Evolutionary conservation across 2,113 vertebrate species (phyloP).

Genomic region (Austrofundulus limnaeus): DNA sequence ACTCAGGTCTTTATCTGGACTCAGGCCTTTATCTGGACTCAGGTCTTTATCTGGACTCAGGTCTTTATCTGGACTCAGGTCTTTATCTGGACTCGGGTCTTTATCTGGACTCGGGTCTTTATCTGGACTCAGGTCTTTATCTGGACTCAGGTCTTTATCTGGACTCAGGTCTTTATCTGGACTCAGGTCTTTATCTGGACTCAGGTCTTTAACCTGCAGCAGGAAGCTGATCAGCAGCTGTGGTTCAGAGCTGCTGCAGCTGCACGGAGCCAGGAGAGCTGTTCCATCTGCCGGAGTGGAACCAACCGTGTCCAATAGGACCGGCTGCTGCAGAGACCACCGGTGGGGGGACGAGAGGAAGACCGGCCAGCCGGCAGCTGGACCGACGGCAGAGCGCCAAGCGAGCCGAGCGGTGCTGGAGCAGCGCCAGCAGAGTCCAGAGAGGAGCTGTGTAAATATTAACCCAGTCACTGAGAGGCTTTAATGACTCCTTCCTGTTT

Average conservation of each 20-base stretch:
- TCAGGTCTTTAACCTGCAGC: constrained; percentile 34
- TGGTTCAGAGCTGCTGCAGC: constrained; percentile 47
- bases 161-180: too few relatives aligned
- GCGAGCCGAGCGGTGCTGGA: constrained; percentile 16
- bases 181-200: constrained; percentile 30
- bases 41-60: too few relatives aligned
- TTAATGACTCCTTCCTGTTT: constrained; percentile 49
- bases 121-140: too few relatives aligned
- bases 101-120: too few relatives aligned
- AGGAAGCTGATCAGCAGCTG: constrained; percentile 35
- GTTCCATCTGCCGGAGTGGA: constrained; percentile 41
- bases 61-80: too few relatives aligned
- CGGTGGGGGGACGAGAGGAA: constrained; percentile 3
- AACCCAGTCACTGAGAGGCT: constrained; percentile 26
- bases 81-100: too few relatives aligned
- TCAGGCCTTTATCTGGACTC: too few relatives aligned
- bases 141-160: too few relatives aligned
- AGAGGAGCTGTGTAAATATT: constrained; percentile 50
- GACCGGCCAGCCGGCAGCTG: constrained; percentile 16
- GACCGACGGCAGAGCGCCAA: constrained; percentile 8
- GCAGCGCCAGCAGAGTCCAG: constrained; percentile 3
- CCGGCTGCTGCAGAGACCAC: background rate
- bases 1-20: too few relatives aligned
- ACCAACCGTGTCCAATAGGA: constrained; percentile 45
- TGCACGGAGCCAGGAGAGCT: constrained; percentile 41